Base-by-base conservation (phyloP, 2,113 vertebrate species). In the Indicator maculatus region DNA sequence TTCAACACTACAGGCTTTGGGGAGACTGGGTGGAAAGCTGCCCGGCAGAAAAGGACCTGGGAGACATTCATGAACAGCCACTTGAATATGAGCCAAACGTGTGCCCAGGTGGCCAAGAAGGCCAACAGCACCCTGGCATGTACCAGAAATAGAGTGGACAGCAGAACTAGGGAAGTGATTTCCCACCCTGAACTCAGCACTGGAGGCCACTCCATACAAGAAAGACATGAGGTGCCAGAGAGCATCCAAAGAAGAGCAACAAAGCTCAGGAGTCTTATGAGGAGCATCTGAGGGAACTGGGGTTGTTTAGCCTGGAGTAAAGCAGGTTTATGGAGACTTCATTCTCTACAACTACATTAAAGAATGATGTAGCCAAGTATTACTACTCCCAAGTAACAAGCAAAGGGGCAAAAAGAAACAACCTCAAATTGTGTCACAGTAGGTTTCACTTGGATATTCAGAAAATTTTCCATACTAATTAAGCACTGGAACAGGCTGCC, bases 41-140 rank as follows among this genome's bases (percentile, higher is more conserved):
- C n/a, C 45, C 1, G 2, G 10, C 0, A 2, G 15, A n/a, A 41
- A 76, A 33, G 5, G 10, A 33, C 21, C 5, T 30, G 12, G 8
- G 6, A 0, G 47, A 23, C 21, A 6, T 21, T 50, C 47, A 50
- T 50, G 47, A 21, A 50, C 47, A 50, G 21, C 11, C 47, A 8
- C 6, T 19, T 59, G 63, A 59, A 19, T 4, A 3, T 6, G 15
- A 71, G 28, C 14, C 38, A 55, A 50, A 36, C 8, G 6, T n/a
- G 58, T 47, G 58, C 20, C 13, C 36, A 53, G 6, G 36, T 19
- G 24, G 31, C 16, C 69, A 59, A 11, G 13, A 44, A 26, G 10
- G 63, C 31, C 27, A 64, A 11, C 0, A 11, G 6, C 24, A 47
- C 26, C 19, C 28, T 33, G 52, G 31, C 31, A 11, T 59, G 16